Percentiles rank a stretch among this genome's conserved stretches.
Conservation (phyloP, 2,113 vertebrate species). For the Halcyon senegalensis region DNA sequence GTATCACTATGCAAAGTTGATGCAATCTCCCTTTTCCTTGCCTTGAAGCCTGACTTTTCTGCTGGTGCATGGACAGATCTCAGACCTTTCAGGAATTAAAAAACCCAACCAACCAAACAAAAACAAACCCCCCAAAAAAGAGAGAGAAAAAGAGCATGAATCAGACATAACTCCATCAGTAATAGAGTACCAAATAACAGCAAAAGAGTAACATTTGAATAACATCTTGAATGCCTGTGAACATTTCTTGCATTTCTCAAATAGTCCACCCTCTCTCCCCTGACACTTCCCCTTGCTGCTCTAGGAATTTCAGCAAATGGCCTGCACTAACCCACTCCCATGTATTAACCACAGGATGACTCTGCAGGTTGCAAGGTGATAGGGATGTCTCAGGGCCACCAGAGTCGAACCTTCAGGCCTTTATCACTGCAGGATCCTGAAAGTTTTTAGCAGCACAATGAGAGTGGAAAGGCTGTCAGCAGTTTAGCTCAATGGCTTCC, state of each 20-base stretch:
- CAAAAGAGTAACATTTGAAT: neutral
- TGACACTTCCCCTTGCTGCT: neutral
- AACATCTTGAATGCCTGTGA: neutral
- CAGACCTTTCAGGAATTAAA: neutral
- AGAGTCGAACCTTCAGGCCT: neutral
- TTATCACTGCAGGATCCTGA: neutral
- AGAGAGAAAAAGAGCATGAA: neutral
- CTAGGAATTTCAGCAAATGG: neutral
- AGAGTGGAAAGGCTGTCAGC: neutral
- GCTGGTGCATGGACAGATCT: neutral
- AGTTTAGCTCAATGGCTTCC: neutral
- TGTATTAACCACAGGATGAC: neutral
- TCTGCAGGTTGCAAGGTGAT: neutral
- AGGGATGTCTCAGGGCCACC: neutral
- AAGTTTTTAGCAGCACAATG: neutral
- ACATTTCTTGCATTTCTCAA: neutral
- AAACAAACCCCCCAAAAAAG: too few relatives aligned
- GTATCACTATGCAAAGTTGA: neutral
- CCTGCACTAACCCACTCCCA: neutral
- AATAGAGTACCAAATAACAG: neutral
- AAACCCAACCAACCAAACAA: too few relatives aligned
- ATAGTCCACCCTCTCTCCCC: neutral
- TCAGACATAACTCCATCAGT: neutral
- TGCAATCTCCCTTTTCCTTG: neutral
- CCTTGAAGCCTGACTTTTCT: neutral